Percentiles rank a stretch among this genome's conserved stretches.
These are phyloP conservation scores for Rhagoletis zephyria DNA, from an alignment of 1,140 invertebrate species.

Conservation along the genomic window DNA sequence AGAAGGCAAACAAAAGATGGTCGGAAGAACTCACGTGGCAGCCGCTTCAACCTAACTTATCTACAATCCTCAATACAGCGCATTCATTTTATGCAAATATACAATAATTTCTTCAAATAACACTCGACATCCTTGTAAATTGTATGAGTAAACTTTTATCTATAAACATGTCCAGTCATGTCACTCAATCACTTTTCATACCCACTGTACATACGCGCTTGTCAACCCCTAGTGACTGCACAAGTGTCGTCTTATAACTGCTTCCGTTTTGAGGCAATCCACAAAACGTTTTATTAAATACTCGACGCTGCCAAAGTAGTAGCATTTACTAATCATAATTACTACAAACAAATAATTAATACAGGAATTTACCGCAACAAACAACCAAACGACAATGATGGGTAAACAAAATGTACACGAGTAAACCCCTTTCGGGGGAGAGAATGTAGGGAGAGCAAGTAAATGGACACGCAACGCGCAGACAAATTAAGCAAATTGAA, in stretches of 20 bases:
- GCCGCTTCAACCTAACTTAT: too few relatives aligned
- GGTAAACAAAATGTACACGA: neutral
- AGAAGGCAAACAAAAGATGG: too few relatives aligned
- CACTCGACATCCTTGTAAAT: neutral
- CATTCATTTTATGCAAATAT: neutral
- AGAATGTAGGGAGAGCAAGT: neutral
- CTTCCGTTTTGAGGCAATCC: neutral
- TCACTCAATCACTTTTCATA: neutral
- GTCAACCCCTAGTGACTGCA: too few relatives aligned
- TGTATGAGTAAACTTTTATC: neutral
- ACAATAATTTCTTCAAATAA: neutral
- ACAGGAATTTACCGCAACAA: slow-evolving; percentile 11
- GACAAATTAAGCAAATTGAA: slow-evolving; percentile 50
- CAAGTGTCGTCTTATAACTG: neutral
- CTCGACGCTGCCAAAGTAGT: slow-evolving; percentile 7
- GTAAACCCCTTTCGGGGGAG: neutral
- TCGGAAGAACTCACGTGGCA: too few relatives aligned
- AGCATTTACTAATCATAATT: slow-evolving; percentile 46
- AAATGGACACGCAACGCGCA: slow-evolving; percentile 21
- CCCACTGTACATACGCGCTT: neutral
- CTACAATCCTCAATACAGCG: too few relatives aligned
- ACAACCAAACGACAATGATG: neutral
- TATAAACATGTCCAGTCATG: neutral
- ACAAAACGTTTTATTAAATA: neutral
- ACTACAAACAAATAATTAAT: slow-evolving; percentile 48